A percentile compares a stretch with the other conserved stretches of the same genome.
These are phyloP conservation scores for Zoroaster sp. DNA, from an alignment of 53 echinoderm and acorn worm species.

Conservation along the genomic window DNA sequence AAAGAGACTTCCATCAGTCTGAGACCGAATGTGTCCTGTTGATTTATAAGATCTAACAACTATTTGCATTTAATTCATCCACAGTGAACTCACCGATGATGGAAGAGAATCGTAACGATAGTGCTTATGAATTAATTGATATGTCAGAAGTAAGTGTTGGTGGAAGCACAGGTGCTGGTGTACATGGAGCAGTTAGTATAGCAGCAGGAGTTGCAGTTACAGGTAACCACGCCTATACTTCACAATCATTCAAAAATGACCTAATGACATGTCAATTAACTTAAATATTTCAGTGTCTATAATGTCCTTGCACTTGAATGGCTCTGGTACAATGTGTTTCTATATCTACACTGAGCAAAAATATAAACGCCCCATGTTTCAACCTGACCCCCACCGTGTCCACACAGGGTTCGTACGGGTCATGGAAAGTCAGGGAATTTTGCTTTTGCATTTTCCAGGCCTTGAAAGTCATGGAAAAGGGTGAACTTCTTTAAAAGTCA, in stretches of 20 bases:
- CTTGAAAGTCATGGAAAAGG: too few species aligned
- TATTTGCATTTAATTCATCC: constrained; percentile 2
- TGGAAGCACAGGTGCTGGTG: constrained; percentile 82
- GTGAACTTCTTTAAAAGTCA: too few species aligned
- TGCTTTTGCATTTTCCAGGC: too few species aligned
- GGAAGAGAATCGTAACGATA: constrained; percentile 87
- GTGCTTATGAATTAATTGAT: constrained; percentile 94
- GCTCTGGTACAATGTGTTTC: not conserved
- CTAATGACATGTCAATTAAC: too few species aligned
- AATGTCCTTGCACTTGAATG: not conserved
- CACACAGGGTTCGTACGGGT: too few species aligned
- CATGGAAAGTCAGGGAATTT: too few species aligned
- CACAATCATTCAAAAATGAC: not conserved
- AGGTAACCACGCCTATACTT: constrained; percentile 50
- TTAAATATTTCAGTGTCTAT: too few species aligned
- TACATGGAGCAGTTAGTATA: constrained; percentile 93
- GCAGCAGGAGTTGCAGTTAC: constrained; percentile 92
- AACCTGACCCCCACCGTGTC: too few species aligned
- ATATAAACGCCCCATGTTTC: too few species aligned
- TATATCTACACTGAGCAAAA: too few species aligned
- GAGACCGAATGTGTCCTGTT: too few species aligned
- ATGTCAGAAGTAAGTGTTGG: constrained; percentile 88
- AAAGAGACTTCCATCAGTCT: too few species aligned
- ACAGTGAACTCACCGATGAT: constrained; percentile 67
- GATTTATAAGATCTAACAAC: not conserved